A percentile compares a stretch with the other conserved stretches of the same genome.
Conservation (phyloP, 2,113 vertebrate species). For the Leptosomus discolor region DNA sequence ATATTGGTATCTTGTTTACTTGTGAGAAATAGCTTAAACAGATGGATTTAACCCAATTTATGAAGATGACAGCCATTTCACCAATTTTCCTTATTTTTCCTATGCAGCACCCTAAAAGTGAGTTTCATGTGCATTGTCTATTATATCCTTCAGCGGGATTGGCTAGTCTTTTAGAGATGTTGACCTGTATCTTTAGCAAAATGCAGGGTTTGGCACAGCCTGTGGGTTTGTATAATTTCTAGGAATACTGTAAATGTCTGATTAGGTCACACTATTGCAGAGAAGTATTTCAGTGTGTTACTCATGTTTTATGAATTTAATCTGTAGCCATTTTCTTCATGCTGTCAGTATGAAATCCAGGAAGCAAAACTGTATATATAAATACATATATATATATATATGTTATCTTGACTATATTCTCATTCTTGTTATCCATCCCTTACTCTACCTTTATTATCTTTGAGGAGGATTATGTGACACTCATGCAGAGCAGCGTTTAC, state of each 20-base stretch:
- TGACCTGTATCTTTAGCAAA: not conserved
- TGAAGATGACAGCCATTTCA: not conserved
- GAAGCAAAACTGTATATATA: not conserved
- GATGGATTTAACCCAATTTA: not conserved
- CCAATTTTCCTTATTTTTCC: not conserved
- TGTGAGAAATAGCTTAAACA: not conserved
- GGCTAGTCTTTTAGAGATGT: not conserved
- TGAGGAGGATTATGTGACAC: not conserved
- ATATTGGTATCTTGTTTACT: not conserved
- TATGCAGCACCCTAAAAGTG: not conserved
- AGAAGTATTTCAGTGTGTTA: not conserved
- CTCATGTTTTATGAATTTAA: not conserved
- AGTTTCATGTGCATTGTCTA: not conserved
- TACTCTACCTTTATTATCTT: not conserved
- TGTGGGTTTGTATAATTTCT: not conserved
- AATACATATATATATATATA: not conserved
- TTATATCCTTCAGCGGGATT: not conserved
- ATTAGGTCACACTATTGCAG: not conserved
- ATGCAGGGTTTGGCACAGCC: not conserved
- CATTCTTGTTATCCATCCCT: not conserved
- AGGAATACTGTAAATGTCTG: not conserved
- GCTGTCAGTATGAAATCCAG: not conserved
- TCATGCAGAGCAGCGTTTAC: not conserved
- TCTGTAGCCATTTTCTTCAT: not conserved
- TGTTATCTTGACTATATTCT: not conserved